Base-by-base conservation (phyloP, 92 coral and sea anemone species). In the Pocillopora grandis region DNA sequence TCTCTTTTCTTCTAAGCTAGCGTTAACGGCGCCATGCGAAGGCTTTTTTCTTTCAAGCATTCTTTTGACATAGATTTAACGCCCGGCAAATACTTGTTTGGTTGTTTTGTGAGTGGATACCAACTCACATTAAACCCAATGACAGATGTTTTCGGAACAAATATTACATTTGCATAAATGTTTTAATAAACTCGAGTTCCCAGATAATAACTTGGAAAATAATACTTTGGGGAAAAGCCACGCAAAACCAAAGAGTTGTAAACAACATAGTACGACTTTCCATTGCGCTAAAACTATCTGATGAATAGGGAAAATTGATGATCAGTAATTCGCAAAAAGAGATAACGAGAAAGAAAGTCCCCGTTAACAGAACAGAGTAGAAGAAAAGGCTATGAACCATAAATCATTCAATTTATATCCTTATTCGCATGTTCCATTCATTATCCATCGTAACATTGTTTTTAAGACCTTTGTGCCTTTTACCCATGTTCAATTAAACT, bases 141-240 rank as follows among this genome's bases (percentile, higher is more conserved):
- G 76, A 65, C 86, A 82, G 86, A 82, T 82, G 86, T 82, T 82
- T 82, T 63, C 16, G 6, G 56, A 75, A 55, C 49, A 49, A 52
- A 35, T 20, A 18, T 72, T 73, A 62, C 80, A 82, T 82, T 82
- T 72, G 86, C 86, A 82, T 82, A 73, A 21, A 35, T 71, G 52
- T 81, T 69, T 81, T 81, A 81, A 71, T 72, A 81, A 81, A 55
- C 66, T 80, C 12, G 23, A 12, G 59, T 58, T 70, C 71, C 66
- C 36, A n/a, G 56, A 12, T 31, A 55, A 68, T 80, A 23, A 75
- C 23, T 52, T 12, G 13, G 68, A 42, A 63, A 64, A 11, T 21
- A 64, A 36, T 12, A 36, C 27, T 16, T 3, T 65, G 42, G 17
- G 48, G 21, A 19, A n/a, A 52, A 58, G 56, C 35, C 63, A 27